Percentiles rank a stretch among this genome's conserved stretches.
These are phyloP conservation scores for Ciconia maguari DNA, from an alignment of 2,113 vertebrate species.

Conservation along the genomic window DNA sequence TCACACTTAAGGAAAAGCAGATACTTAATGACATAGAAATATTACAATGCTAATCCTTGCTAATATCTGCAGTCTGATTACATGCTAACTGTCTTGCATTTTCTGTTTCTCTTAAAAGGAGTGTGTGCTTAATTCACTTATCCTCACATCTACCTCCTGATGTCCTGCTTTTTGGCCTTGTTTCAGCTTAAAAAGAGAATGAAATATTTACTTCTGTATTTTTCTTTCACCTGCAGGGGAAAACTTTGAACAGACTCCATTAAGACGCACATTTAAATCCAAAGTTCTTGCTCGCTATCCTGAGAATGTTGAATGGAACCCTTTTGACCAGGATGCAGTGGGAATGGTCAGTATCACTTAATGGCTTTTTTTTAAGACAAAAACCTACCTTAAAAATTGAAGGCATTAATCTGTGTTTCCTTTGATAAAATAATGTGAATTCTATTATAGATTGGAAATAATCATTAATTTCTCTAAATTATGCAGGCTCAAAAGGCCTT, in stretches of 20 bases:
- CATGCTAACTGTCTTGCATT: conserved; percentile 55
- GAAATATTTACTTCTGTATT: background rate
- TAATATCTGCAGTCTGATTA: conserved; percentile 53
- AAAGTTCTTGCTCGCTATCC: conserved; percentile 98
- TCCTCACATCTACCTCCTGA: conserved; percentile 48
- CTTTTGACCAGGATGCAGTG: conserved; percentile 98
- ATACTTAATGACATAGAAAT: background rate
- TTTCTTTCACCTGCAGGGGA: conserved; percentile 83
- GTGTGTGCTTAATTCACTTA: conserved; percentile 60
- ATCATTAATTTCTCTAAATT: background rate
- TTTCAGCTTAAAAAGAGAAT: background rate
- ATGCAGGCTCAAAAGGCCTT: background rate
- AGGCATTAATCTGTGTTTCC: background rate
- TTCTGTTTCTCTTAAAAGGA: conserved; percentile 68
- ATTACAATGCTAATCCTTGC: conserved; percentile 60
- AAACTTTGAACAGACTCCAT: conserved; percentile 98
- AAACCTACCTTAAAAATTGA: background rate
- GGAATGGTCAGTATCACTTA: conserved; percentile 88
- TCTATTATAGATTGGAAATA: background rate
- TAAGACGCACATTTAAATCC: conserved; percentile 98
- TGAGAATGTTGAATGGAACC: conserved; percentile 98
- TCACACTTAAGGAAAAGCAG: conserved; percentile 41
- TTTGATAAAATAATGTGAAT: background rate
- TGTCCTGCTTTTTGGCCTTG: conserved; percentile 51
- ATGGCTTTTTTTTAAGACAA: background rate